A percentile compares a stretch with the other conserved stretches of the same genome.
Conservation (phyloP, 2,888 invertebrate species). For the Trachelus stipa region DNA sequence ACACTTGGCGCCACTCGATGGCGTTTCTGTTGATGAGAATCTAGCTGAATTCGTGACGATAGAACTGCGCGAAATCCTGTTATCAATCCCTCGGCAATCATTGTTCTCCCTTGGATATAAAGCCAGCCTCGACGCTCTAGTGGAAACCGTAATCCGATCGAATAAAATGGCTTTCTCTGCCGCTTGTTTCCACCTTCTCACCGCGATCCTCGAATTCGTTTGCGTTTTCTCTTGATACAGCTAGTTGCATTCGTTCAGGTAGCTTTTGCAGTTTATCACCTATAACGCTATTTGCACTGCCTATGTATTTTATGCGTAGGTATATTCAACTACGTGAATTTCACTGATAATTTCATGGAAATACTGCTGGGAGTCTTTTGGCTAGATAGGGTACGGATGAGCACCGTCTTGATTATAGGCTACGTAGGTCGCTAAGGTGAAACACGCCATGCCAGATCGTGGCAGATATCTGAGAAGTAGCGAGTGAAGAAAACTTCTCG, state of each 20-base stretch:
- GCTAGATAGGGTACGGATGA: not conserved
- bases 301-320: not conserved
- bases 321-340: not conserved
- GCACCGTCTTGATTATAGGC: not conserved
- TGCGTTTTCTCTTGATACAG: not conserved
- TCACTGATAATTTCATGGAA: not conserved
- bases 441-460: constrained; percentile 10
- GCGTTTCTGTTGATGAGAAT: constrained; percentile 41
- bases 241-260: not conserved
- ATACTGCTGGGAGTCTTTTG: not conserved
- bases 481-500: constrained; percentile 20
- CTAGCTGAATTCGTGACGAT: constrained; percentile 14
- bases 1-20: constrained; percentile 1
- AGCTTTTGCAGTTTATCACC: not conserved
- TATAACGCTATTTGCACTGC: not conserved
- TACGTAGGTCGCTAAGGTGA: constrained; percentile 23
- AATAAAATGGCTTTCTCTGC: not conserved
- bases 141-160: not conserved
- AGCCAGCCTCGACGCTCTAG: not conserved
- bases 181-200: not conserved
- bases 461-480: constrained; percentile 14
- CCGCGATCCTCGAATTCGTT: not conserved
- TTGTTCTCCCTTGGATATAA: not conserved
- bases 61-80: constrained; percentile 31
- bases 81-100: constrained; percentile 23